A percentile compares a stretch with the other conserved stretches of the same genome.
These are phyloP conservation scores for Oncorhynchus nerka DNA, from an alignment of 2,113 vertebrate genomes.

Conservation along the genomic window DNA sequence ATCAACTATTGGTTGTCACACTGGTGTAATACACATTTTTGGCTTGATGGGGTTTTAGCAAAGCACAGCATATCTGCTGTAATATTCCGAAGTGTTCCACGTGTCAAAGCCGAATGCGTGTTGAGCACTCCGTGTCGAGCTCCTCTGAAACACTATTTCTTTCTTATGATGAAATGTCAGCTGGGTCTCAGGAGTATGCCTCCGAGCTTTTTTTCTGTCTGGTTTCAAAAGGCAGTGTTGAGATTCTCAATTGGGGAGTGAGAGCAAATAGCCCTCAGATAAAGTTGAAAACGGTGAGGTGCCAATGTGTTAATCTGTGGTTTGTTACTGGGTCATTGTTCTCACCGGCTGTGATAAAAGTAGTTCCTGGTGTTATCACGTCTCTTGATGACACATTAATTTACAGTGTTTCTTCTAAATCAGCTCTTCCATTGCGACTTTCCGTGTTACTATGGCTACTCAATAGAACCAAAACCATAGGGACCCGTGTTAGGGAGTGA, in stretches of 20 bases:
- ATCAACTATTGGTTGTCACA: neutral
- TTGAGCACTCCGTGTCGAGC: conserved; percentile 30
- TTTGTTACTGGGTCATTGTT: conserved; percentile 57
- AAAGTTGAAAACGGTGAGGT: conserved; percentile 25
- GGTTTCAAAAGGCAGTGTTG: conserved; percentile 43
- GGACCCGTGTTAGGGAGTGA: too few species aligned
- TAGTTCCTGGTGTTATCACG: conserved; percentile 27
- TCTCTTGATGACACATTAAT: conserved; percentile 1
- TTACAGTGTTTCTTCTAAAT: neutral
- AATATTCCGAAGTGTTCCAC: neutral
- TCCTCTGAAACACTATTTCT: conserved; percentile 49
- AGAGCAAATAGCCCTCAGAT: conserved; percentile 39
- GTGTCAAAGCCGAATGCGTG: conserved; percentile 18
- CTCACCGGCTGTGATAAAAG: conserved; percentile 52
- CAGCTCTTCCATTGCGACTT: neutral
- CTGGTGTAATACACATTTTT: neutral
- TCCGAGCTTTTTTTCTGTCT: conserved; percentile 50
- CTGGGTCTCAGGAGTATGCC: conserved; percentile 44
- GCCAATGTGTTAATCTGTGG: conserved; percentile 37
- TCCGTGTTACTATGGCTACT: neutral
- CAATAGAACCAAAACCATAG: too few species aligned
- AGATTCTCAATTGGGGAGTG: conserved; percentile 13
- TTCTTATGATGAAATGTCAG: conserved; percentile 61
- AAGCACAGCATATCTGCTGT: conserved; percentile 29
- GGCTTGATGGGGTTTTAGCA: neutral